phyloP scores from a whole-genome alignment of 2,888 invertebrate species.

The Lithophane ornitopus region DNA sequence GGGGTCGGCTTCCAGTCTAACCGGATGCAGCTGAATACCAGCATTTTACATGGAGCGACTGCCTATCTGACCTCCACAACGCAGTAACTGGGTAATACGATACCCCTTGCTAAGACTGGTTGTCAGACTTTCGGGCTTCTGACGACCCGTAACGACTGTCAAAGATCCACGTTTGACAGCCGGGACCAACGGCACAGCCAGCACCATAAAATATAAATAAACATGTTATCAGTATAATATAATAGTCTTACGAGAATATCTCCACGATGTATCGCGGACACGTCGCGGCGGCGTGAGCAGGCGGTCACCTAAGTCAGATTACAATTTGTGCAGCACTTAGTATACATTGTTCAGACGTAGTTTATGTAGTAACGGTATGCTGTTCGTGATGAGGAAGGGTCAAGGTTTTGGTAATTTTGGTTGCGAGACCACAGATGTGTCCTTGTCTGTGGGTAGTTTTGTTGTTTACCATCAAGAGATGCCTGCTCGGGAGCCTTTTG shows the following conservation, averaged over 20 bases:
- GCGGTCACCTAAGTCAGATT: conserved; percentile 69
- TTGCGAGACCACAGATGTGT: background rate
- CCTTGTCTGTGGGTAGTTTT: background rate
- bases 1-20: no score
- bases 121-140: no score
- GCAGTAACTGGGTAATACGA: no score
- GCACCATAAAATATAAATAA: conserved; percentile 15
- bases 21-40: no score
- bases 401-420: background rate
- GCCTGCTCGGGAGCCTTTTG: no score
- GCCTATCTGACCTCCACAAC: no score
- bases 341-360: background rate
- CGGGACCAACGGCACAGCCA: no score
- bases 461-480: background rate
- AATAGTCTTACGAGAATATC: conserved; percentile 67
- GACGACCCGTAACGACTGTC: no score
- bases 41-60: no score
- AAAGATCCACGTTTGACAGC: no score
- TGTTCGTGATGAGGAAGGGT: conserved; percentile 8
- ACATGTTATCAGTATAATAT: conserved; percentile 50
- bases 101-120: no score
- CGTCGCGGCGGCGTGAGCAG: conserved; percentile 74
- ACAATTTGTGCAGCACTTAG: conserved; percentile 38
- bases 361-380: conserved; percentile 29
- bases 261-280: conserved; percentile 79